These are phyloP conservation scores for Agrochola lota DNA, from an alignment of 2,888 invertebrate species.

Conservation along the genomic window DNA sequence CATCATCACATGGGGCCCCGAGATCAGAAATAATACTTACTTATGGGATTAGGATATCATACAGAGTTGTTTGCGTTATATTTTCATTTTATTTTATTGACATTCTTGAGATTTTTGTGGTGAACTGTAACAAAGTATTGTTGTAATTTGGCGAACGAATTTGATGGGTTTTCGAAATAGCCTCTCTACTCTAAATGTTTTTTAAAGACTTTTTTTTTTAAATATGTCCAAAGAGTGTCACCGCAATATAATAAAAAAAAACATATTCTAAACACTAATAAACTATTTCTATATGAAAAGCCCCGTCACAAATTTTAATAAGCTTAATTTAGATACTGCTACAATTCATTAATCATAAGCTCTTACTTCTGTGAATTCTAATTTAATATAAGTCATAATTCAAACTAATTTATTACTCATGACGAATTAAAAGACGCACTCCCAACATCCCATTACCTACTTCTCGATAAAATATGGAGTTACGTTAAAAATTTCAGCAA, in stretches of 20 bases:
- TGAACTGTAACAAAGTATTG: conserved; percentile 7
- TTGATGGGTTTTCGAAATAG: not conserved
- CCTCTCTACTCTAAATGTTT: not conserved
- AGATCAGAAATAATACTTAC: conserved; percentile 79
- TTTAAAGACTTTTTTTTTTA: no score
- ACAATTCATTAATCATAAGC: conserved; percentile 56
- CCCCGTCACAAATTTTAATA: conserved; percentile 36
- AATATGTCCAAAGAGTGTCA: not conserved
- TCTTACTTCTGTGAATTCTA: conserved; percentile 39
- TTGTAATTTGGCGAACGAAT: conserved; percentile 14
- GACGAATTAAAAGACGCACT: conserved; percentile 46
- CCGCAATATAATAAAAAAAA: not conserved
- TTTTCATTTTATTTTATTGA: conserved; percentile 24
- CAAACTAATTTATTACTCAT: conserved; percentile 47
- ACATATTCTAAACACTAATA: conserved; percentile 8
- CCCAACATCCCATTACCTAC: conserved; percentile 52
- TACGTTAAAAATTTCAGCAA: conserved; percentile 46
- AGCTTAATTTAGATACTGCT: conserved; percentile 44
- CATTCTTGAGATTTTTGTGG: conserved; percentile 16
- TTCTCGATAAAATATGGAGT: conserved; percentile 58
- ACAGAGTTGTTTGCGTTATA: conserved; percentile 74
- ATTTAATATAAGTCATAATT: conserved; percentile 55
- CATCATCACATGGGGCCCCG: conserved; percentile 84
- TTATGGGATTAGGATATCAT: conserved; percentile 58
- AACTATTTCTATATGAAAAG: conserved; percentile 17